Conservation (phyloP, 2,888 invertebrate species). For the Heteromurus nitidus region DNA sequence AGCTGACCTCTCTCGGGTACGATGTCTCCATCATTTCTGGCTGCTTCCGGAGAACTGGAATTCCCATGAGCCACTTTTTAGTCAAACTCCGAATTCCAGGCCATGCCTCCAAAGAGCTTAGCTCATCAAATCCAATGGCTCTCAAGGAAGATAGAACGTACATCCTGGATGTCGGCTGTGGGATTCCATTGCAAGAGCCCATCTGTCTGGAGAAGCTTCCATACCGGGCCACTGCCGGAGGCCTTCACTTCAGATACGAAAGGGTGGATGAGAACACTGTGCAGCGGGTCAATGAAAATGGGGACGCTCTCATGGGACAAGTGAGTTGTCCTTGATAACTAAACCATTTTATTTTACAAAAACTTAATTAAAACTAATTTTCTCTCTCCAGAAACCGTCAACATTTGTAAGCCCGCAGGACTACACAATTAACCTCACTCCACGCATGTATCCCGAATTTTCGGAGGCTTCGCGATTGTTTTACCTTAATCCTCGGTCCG, state of each 20-base stretch:
- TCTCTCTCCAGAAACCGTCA: conserved; percentile 33
- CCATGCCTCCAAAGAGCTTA: conserved; percentile 17
- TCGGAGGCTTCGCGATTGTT: not conserved
- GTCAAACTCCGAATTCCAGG: conserved; percentile 42
- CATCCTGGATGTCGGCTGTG: conserved; percentile 64
- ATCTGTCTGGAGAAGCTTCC: conserved; percentile 50
- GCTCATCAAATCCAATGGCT: too few relatives aligned
- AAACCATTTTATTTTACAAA: too few relatives aligned
- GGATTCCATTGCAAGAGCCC: conserved; percentile 64
- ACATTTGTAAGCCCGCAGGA: conserved; percentile 60
- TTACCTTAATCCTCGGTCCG: conserved; percentile 51
- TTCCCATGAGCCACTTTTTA: conserved; percentile 41
- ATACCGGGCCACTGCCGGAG: conserved; percentile 43
- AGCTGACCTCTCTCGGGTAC: too few relatives aligned
- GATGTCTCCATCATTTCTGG: conserved; percentile 21
- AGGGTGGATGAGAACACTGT: conserved; percentile 41
- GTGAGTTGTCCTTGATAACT: too few relatives aligned
- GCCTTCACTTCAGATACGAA: conserved; percentile 58
- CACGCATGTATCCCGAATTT: conserved; percentile 10
- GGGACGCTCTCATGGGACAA: conserved; percentile 60
- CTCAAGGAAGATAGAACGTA: conserved; percentile 28
- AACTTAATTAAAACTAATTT: not conserved
- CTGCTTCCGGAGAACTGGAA: conserved; percentile 44
- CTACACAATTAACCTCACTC: conserved; percentile 32
- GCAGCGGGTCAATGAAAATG: conserved; percentile 58